Base-by-base conservation (phyloP, 2,888 invertebrate genomes). In the Cremastinae sp. region DNA sequence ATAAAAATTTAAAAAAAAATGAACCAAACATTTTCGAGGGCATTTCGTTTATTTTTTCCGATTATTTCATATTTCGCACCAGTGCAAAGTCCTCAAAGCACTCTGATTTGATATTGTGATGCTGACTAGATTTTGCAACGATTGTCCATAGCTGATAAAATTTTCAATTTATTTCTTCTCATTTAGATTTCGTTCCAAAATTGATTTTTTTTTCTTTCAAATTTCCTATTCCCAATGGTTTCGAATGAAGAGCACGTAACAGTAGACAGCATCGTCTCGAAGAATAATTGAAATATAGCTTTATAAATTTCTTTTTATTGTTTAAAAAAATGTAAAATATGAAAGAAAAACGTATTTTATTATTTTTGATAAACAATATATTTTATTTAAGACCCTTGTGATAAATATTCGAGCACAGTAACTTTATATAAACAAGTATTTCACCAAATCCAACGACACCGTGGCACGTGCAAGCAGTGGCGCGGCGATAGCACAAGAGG, bases 401-500 rank as follows among this genome's bases (percentile, higher is more conserved):
- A 53, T 49, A 28, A 49, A 36, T 18, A 49, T 49, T 18, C 49
- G 53, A 43, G 61, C 65, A 64, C 68, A 58, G 43, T 36, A 41
- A 51, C 36, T 20, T 43, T 41, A 22, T 51, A 18, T 51, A 12
- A 28, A 51, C n/a, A n/a, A n/a, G n/a, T n/a, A n/a, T n/a, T 53
- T 61, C 69, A 73, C 58, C 61, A 54, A 53, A 34, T 70, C 65
- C 47, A 73, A 73, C 34, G 47, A 74, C 38, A 72, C 76, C 74
- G 78, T 82, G 83, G 83, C 84, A 85, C 85, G 85, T 86, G 83
- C 83, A 85, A 83, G 86, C 86, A 86, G 86, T 87, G 86, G 87
- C 86, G 86, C 85, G 86, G 87, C 85, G 86, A 87, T 87, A 86
- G 86, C 85, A 86, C 80, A 80, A 80, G 80, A 82, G 81, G 79